These are phyloP conservation scores for Diadophis punctatus DNA, from an alignment of 2,113 vertebrate genomes.

Conservation along the genomic window DNA sequence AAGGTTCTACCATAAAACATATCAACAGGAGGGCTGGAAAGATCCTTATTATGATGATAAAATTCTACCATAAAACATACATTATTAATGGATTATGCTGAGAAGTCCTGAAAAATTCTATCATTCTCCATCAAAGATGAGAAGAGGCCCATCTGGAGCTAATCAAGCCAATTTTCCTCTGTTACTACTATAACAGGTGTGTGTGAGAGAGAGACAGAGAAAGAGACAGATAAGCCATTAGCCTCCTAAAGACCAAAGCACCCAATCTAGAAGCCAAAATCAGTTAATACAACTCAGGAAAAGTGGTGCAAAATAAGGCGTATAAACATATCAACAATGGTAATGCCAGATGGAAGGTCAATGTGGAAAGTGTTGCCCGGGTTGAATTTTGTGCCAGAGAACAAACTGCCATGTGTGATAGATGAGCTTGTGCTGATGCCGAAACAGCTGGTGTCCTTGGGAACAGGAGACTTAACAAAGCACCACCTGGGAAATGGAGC, in stretches of 20 bases:
- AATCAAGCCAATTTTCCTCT: constrained; percentile 21
- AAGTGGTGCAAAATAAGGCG: neutral
- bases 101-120: neutral
- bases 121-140: constrained; percentile 23
- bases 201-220: neutral
- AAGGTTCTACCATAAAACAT: neutral
- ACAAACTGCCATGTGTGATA: constrained; percentile 16
- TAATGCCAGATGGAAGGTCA: constrained; percentile 15
- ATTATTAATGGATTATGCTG: neutral
- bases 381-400: constrained; percentile 5
- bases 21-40: neutral
- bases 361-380: neutral
- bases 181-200: constrained; percentile 3
- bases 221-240: neutral
- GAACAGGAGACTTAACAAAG: neutral
- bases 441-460: constrained; percentile 30
- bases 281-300: neutral
- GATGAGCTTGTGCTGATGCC: neutral
- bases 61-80: neutral
- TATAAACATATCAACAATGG: neutral
- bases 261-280: constrained; percentile 3
- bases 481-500: neutral
- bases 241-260: constrained; percentile 2
- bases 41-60: neutral
- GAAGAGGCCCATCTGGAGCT: constrained; percentile 23